Evolutionary conservation across 2,113 vertebrate species (phyloP).

Genomic region (Puma concolor): DNA sequence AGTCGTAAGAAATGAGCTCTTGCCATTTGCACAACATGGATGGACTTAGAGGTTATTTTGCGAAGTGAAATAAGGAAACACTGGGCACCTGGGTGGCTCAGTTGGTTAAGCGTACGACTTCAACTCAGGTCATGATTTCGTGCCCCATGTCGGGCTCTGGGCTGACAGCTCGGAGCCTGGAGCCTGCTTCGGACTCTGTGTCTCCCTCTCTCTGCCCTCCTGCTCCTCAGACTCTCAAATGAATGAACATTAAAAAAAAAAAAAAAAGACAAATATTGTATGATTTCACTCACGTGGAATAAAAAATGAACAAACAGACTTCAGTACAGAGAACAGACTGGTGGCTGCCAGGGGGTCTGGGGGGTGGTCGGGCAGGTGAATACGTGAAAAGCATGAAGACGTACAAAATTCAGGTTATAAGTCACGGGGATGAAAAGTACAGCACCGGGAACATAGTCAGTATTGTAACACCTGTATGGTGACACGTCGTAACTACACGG

Average conservation of each 20-base stretch:
- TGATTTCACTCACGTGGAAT: neutral
- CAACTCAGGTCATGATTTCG: no score
- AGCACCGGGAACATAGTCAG: neutral
- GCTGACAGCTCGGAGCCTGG: no score
- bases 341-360: neutral
- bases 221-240: no score
- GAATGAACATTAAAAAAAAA: no score
- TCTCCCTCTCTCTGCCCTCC: no score
- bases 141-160: rapidly evolving
- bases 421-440: neutral
- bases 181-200: no score
- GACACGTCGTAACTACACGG: neutral
- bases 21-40: neutral
- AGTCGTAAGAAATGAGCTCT: neutral
- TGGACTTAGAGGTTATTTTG: neutral
- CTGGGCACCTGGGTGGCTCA: no score
- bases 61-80: neutral
- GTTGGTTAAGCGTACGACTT: no score
- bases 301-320: neutral
- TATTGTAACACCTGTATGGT: neutral
- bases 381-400: neutral
- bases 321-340: neutral
- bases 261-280: neutral
- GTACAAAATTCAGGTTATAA: neutral
- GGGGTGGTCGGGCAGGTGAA: neutral